Percentiles rank a stretch among this genome's conserved stretches.
Conservation (phyloP, 2,113 vertebrate genomes). For the Ursus arctos region DNA sequence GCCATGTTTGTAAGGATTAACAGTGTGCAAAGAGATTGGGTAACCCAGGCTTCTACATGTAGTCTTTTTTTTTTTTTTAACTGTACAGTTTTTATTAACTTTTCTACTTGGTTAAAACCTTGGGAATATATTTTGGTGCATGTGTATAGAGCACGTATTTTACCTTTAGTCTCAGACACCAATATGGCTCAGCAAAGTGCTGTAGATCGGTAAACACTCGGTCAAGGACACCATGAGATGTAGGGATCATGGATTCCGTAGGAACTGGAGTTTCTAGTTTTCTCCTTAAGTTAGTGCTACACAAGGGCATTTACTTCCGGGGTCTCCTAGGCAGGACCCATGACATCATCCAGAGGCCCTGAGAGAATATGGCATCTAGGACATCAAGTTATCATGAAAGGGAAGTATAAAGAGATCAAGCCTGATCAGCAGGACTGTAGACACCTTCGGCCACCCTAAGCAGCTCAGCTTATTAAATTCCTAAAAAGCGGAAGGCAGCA, state of each 20-base stretch:
- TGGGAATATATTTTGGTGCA: not conserved
- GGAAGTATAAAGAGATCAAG: not conserved
- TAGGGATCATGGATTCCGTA: not conserved
- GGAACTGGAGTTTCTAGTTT: not conserved
- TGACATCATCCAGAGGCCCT: not conserved
- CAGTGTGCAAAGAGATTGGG: not conserved
- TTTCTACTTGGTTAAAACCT: not conserved
- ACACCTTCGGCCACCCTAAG: too few species aligned
- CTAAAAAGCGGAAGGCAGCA: not conserved
- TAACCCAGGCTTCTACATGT: not conserved
- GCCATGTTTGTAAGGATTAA: not conserved
- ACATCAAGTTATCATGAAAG: not conserved
- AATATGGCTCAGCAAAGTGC: not conserved
- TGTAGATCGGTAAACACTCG: not conserved
- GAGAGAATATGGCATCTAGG: not conserved
- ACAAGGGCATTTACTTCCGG: not conserved
- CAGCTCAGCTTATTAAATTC: not conserved
- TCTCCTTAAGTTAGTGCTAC: not conserved
- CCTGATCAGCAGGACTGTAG: not conserved
- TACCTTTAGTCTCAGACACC: not conserved
- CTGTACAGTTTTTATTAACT: not conserved
- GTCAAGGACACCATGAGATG: not conserved
- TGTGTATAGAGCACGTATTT: not conserved
- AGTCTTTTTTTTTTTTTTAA: not conserved
- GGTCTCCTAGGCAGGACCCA: not conserved